These are phyloP conservation scores for Madoqua kirkii DNA, from an alignment of 2,113 vertebrate species.

Conservation along the genomic window DNA sequence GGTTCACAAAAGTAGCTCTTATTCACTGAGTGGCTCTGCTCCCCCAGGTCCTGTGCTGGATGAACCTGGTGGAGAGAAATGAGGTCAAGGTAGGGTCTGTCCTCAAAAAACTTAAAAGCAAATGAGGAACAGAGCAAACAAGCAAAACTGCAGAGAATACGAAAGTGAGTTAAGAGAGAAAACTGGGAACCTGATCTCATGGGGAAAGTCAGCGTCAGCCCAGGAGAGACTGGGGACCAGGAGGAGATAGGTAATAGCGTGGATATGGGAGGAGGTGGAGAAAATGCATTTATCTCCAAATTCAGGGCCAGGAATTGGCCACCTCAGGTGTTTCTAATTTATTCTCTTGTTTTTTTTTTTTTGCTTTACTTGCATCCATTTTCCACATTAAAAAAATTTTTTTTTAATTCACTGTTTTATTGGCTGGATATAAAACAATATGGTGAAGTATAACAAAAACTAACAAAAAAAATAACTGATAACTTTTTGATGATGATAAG, in stretches of 20 bases:
- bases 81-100: rapidly evolving
- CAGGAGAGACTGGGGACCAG: rapidly evolving
- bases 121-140: background rate
- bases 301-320: background rate
- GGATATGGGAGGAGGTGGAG: rapidly evolving
- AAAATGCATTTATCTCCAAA: background rate
- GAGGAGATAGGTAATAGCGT: background rate
- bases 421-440: background rate
- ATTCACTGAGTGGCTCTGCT: rapidly evolving
- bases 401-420: background rate
- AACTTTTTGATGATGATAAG: background rate
- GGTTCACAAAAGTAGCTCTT: background rate
- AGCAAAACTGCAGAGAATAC: rapidly evolving
- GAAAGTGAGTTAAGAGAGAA: too few relatives aligned
- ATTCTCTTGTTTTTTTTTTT: background rate
- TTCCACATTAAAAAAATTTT: background rate
- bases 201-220: background rate
- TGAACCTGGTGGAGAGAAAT: rapidly evolving
- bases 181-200: background rate
- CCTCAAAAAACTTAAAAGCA: background rate
- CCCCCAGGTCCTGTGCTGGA: too few relatives aligned
- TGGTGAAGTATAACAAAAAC: background rate
- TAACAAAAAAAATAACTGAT: background rate
- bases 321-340: background rate
- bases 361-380: background rate